Evolutionary conservation across 1,140 invertebrate genomes (phyloP).

Genomic region (Drosophila biarmipes): DNA sequence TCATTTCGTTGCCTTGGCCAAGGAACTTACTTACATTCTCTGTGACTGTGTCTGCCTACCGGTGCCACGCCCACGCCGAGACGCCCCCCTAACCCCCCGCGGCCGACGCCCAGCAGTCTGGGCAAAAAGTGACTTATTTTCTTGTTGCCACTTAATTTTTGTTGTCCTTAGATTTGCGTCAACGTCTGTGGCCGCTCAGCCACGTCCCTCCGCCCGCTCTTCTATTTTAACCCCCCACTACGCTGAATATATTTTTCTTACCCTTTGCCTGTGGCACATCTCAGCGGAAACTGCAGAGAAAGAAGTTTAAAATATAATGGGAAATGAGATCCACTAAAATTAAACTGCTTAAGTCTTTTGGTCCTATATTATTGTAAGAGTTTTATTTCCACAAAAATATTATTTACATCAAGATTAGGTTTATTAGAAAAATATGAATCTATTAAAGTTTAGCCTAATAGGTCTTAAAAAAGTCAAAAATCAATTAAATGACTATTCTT

Average conservation of each 20-base stretch:
- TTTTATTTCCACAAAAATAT: background rate
- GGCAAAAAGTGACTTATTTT: slow-evolving; percentile 70
- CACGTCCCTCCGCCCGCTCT: slow-evolving; percentile 22
- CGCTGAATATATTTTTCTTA: background rate
- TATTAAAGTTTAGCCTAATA: too few relatives aligned
- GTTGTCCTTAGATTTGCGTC: slow-evolving; percentile 66
- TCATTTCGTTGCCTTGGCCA: slow-evolving; percentile 80
- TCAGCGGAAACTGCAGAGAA: background rate
- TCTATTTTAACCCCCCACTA: background rate
- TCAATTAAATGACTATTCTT: too few relatives aligned
- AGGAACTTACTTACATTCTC: slow-evolving; percentile 11
- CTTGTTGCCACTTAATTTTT: slow-evolving; percentile 82
- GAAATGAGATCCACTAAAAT: background rate
- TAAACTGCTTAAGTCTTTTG: background rate
- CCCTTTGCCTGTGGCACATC: background rate
- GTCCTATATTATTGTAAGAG: background rate
- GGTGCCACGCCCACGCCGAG: slow-evolving; percentile 8
- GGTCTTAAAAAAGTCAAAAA: too few relatives aligned
- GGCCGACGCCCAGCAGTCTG: background rate
- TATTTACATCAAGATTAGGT: too few relatives aligned
- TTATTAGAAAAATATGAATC: too few relatives aligned
- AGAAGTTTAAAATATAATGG: background rate
- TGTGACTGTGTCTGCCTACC: slow-evolving; percentile 9
- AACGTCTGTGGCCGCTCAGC: slow-evolving; percentile 56
- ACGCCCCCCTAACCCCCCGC: background rate